Conservation (phyloP, 2,888 invertebrate species). For the Drosophila nr. perissopoda region DNA sequence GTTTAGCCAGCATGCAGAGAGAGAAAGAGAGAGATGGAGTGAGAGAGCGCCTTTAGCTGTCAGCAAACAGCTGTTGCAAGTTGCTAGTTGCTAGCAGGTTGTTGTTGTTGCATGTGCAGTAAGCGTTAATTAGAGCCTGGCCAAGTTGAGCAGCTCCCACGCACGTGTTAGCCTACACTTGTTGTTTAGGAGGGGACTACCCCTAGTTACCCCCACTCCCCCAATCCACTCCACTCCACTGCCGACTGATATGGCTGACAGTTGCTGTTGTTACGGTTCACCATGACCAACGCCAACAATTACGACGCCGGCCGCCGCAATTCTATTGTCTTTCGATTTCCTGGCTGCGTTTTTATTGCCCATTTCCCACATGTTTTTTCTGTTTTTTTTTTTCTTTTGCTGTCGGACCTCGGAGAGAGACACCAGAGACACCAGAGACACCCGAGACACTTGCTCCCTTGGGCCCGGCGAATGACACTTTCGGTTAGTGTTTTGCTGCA, state of each 20-base stretch:
- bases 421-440: conserved; percentile 29
- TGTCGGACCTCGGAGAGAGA: conserved; percentile 31
- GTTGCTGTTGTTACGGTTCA: conserved; percentile 80
- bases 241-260: conserved; percentile 49
- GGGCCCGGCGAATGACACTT: conserved; percentile 51
- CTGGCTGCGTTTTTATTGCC: conserved; percentile 70
- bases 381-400: background rate
- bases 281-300: conserved; percentile 80
- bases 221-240: background rate
- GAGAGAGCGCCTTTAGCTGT: background rate
- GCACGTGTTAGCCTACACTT: conserved; percentile 68
- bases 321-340: conserved; percentile 79
- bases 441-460: conserved; percentile 22
- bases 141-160: conserved; percentile 60
- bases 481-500: conserved; percentile 35
- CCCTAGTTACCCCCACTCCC: background rate
- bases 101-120: conserved; percentile 18
- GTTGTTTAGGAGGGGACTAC: conserved; percentile 26
- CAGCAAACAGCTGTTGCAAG: conserved; percentile 40
- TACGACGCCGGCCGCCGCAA: conserved; percentile 63
- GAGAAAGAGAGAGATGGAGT: background rate
- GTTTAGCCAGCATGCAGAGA: background rate
- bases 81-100: conserved; percentile 27
- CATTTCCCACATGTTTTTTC: conserved; percentile 72
- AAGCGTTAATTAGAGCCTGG: conserved; percentile 55